phyloP scores from a whole-genome alignment of 2,113 vertebrate genomes.

The Macroglossus sobrinus region DNA sequence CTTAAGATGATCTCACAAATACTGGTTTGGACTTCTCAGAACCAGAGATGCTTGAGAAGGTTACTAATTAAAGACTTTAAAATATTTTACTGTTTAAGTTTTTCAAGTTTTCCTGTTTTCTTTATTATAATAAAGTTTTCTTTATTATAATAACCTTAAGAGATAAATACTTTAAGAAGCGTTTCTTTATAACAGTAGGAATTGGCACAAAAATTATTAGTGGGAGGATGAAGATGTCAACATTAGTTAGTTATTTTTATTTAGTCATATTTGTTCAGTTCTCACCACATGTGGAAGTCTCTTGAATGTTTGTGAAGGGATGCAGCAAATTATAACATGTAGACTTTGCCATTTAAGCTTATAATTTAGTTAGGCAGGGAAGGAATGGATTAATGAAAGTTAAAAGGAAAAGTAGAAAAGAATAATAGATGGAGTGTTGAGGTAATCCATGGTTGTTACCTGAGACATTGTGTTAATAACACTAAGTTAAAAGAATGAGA shows the following conservation, averaged over 20 bases:
- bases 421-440: background rate
- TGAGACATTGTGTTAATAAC: background rate
- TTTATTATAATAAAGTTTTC: background rate
- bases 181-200: background rate
- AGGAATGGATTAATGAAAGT: background rate
- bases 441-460: background rate
- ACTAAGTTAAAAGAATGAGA: background rate
- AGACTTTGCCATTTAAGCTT: background rate
- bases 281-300: background rate
- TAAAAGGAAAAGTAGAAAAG: background rate
- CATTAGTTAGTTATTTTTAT: background rate
- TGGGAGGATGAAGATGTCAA: background rate
- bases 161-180: background rate
- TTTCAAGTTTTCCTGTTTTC: background rate
- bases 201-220: background rate
- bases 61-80: constrained; percentile 4
- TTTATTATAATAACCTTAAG: background rate
- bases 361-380: background rate
- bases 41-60: background rate
- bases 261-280: background rate
- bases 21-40: background rate
- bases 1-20: constrained; percentile 42
- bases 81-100: background rate
- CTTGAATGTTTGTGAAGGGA: background rate
- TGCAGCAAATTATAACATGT: background rate